These are phyloP conservation scores for Hippopotamus amphibius DNA, from an alignment of 2,113 vertebrate genomes.

Conservation along the genomic window DNA sequence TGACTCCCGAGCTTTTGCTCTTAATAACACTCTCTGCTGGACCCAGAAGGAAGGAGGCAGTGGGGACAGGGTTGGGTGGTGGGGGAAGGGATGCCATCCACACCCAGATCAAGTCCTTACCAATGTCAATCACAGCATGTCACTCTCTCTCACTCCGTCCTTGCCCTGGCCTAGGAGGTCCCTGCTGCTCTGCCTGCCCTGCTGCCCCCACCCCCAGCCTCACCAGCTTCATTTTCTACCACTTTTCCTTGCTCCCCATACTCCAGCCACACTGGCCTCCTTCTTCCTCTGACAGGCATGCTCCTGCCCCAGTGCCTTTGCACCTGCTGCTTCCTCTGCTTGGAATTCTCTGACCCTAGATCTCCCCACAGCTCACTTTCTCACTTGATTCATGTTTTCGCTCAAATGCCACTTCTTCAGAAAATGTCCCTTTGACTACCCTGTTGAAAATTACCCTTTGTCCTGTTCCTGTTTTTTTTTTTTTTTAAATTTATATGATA, in stretches of 20 bases:
- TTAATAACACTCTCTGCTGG: neutral
- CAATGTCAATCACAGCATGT: too few species aligned
- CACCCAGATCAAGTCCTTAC: neutral
- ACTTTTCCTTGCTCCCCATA: neutral
- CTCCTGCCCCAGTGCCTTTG: constrained; percentile 29
- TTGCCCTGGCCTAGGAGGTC: neutral
- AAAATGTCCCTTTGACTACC: neutral
- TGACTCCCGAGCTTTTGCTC: neutral
- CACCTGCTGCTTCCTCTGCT: neutral
- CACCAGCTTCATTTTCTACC: neutral
- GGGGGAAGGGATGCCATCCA: neutral
- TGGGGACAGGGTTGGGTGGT: neutral
- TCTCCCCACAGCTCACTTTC: neutral
- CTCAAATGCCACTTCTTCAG: neutral
- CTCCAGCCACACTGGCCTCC: neutral
- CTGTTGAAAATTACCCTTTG: neutral
- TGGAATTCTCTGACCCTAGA: neutral
- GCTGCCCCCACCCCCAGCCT: neutral
- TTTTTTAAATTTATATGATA: neutral
- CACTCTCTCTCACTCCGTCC: neutral
- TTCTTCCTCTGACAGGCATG: neutral
- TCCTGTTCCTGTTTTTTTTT: too few species aligned
- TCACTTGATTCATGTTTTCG: neutral
- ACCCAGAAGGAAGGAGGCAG: neutral
- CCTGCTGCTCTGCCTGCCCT: neutral